Evolutionary conservation across 1,140 invertebrate genomes (phyloP), one percentile per base, ranked within the genome.

Genomic region (Fopius arisanus): DNA sequence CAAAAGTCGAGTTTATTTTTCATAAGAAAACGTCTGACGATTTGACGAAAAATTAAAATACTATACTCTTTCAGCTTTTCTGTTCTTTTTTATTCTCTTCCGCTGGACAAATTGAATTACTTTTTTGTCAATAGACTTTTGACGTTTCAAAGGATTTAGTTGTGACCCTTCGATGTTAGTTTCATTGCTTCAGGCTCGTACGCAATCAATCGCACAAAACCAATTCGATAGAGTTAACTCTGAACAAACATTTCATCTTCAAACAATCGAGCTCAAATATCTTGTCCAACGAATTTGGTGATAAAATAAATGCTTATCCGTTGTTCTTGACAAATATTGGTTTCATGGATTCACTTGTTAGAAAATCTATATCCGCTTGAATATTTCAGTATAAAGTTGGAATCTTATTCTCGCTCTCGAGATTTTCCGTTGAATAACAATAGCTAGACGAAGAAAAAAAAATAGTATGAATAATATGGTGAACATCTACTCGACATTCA

Each of bases 171-270:
- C n/a, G 31, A 51, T 14, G 23, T 65, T 65, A 41, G 23, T 71
- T 43, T 40, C 16, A 31, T 26, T 37, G 14, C 28, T 70, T 59
- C 28, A 23, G 48, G 26, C 41, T 7, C 29, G 43, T 28, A 37
- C 21, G 54, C 37, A 65, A 71, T 71, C 70, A 71, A 71, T 71
- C 59, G 70, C 14, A 23, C 33, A 37, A 51, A 70, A 70, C 31
- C 3, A 40, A 71, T 7, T 26, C 29, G 37, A 63, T 26, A 9
- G 33, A 51, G 40, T 51, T 59, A 59, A 59, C 54, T 59, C 19
- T 41, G 33, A 40, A 63, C 70, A 71, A 71, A 71, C 70, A 71
- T 71, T 71, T 41, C 70, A 71, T 71, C 59, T 29, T 63, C 19
- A 71, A 65, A 71, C 62, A 65, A 40, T 54, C 68, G 16, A 19